Percentiles rank a stretch among this genome's conserved stretches.
phyloP scores from a whole-genome alignment of 2,113 vertebrate species.

The Ictalurus punctatus region DNA sequence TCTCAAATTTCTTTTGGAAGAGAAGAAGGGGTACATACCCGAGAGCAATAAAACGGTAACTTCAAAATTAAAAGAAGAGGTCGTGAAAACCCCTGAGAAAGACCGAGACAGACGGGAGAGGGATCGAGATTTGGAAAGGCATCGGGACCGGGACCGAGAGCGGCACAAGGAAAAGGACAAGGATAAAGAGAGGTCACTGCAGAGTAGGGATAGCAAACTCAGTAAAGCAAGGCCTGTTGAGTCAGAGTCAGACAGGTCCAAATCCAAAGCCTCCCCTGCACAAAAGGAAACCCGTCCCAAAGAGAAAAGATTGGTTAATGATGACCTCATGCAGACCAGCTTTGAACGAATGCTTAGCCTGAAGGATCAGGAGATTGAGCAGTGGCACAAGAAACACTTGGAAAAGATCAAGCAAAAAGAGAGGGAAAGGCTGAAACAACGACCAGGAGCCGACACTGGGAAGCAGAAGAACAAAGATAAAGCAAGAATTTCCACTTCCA shows the following conservation, averaged over 20 bases:
- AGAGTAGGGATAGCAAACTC: constrained; percentile 73
- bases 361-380: constrained; percentile 97
- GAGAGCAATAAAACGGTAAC: constrained; percentile 78
- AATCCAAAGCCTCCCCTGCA: constrained; percentile 77
- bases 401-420: constrained; percentile 99
- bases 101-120: constrained; percentile 87
- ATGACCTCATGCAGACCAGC: constrained; percentile 98
- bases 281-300: constrained; percentile 85
- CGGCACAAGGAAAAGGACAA: constrained; percentile 88
- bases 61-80: constrained; percentile 87
- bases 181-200: constrained; percentile 83
- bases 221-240: constrained; percentile 71
- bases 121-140: constrained; percentile 72
- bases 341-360: constrained; percentile 98
- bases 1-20: constrained; percentile 81
- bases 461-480: constrained; percentile 87
- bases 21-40: constrained; percentile 75
- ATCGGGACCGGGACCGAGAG: constrained; percentile 84
- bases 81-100: constrained; percentile 84
- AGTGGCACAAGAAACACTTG: constrained; percentile 96
- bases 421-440: constrained; percentile 88
- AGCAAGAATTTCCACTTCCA: constrained; percentile 65
- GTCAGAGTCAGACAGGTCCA: constrained; percentile 78
- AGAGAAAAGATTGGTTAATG: constrained; percentile 94
- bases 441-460: constrained; percentile 77